Base-by-base conservation (phyloP, 2,797 vertebrate genomes). In the Mallotus villosus region DNA sequence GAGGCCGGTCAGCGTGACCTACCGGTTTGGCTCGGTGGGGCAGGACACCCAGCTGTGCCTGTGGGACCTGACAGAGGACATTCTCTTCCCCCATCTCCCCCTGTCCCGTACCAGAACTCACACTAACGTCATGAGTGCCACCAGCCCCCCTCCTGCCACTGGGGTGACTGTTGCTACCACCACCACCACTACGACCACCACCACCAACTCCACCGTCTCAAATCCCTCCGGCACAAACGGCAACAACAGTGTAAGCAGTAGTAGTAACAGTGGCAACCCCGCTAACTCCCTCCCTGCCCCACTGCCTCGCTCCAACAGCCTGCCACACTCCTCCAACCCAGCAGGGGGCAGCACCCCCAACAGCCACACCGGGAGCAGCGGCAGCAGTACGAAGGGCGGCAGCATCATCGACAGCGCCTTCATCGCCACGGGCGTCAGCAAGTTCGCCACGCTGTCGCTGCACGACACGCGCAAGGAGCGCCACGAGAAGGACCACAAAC, bases 11-110 rank as follows among this genome's bases (percentile, higher is more conserved):
- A 97, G 95, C 1, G 95, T 97, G 32, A 97, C 96, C 0, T 98
- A 96, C 60, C 94, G 96, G 59, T 98, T 98, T 53, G 96, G 96
- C 82, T 97, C 96, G 0, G 97, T 99, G 87, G 97, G 97, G 73
- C 97, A 99, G 92, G 97, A 99, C 84, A 99, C 97, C 0, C 97
- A 98, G 87, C 90, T 99, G 63, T 99, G 97, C 91, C 88, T 99
- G 81, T 99, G 97, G 97, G 97, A 99, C 93, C 95, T 99, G 8
- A 99, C 97, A 0, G 97, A 99, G 91, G 97, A 99, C 87, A 97
- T 99, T 81, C 94, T 99, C 73, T 99, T 99, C 79, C 97, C 97
- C 71, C 97, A 98, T 88, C 96, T 98, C 62, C 97, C 97, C 63
- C 92, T 99, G 68, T 99, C 97, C 21, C 94, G 97, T 83, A 96